A percentile compares a stretch with the other conserved stretches of the same genome.
phyloP scores from a whole-genome alignment of 2,797 vertebrate genomes.

The Antrozous pallidus region DNA sequence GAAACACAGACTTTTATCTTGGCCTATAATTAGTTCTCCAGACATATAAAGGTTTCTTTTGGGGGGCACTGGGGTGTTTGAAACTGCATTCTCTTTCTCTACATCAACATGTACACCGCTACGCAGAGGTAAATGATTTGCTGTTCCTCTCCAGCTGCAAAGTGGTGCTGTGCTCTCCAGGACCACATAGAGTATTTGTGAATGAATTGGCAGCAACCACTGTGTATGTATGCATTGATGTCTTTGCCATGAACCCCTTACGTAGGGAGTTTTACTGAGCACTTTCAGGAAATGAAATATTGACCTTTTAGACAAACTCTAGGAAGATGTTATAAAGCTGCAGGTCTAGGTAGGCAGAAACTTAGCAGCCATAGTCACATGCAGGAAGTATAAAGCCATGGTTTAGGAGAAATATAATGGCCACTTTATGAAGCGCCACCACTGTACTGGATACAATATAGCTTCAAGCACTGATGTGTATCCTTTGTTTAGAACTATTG shows the following conservation, averaged over 20 bases:
- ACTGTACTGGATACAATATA: not conserved
- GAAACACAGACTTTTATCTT: not conserved
- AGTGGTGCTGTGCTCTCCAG: not conserved
- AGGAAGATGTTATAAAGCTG: conserved; percentile 12
- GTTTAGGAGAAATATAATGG: not conserved
- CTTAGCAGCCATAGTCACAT: not conserved
- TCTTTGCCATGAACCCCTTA: not conserved
- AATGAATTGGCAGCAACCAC: not conserved
- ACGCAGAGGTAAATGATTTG: not conserved
- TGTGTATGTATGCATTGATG: not conserved
- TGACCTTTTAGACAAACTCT: conserved; percentile 5
- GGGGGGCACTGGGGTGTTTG: not conserved
- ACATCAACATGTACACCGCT: not conserved
- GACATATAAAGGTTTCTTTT: not conserved
- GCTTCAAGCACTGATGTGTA: not conserved
- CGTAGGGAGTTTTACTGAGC: conserved; percentile 1
- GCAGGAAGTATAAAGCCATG: not conserved
- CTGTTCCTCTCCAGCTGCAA: not conserved
- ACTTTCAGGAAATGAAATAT: conserved; percentile 27
- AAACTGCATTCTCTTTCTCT: not conserved
- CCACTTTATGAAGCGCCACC: not conserved
- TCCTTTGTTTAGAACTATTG: not conserved
- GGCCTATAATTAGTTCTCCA: not conserved
- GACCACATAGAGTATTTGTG: not conserved
- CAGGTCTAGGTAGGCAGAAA: not conserved